Percentiles rank a stretch among this genome's conserved stretches.
Conservation (phyloP, 2,888 invertebrate species). For the Eupithecia subfuscata region DNA sequence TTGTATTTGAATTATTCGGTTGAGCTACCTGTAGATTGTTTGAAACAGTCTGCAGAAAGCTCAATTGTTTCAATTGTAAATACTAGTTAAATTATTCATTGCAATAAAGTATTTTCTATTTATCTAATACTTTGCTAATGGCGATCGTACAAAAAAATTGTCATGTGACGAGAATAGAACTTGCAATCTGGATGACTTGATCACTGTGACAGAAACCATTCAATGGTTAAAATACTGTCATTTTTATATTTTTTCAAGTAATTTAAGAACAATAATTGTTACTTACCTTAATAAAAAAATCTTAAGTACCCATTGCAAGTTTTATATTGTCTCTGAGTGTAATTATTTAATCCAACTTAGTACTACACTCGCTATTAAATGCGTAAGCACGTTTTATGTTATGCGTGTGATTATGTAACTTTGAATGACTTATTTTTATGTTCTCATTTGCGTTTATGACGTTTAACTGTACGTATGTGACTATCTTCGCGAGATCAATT, state of each 20-base stretch:
- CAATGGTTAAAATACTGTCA: neutral
- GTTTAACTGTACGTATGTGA: neutral
- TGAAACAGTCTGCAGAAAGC: too few species aligned
- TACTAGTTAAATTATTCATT: too few species aligned
- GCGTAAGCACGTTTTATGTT: neutral
- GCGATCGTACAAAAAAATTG: too few species aligned
- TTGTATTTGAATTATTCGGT: too few species aligned
- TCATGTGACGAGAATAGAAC: too few species aligned
- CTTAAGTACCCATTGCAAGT: neutral
- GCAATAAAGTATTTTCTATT: too few species aligned
- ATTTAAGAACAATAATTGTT: neutral
- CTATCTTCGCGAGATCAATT: neutral
- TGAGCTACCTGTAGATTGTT: too few species aligned
- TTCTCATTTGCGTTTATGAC: neutral
- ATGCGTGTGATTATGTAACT: neutral
- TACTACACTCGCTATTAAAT: neutral
- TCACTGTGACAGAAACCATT: too few species aligned
- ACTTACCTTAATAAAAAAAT: neutral
- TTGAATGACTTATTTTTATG: neutral
- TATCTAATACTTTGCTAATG: too few species aligned
- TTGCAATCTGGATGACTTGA: too few species aligned
- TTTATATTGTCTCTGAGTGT: neutral
- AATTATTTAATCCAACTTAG: neutral
- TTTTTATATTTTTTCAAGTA: neutral
- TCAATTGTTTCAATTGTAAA: too few species aligned